Base-by-base conservation (phyloP, 2,888 invertebrate genomes). In the Tenodera sinensis region DNA sequence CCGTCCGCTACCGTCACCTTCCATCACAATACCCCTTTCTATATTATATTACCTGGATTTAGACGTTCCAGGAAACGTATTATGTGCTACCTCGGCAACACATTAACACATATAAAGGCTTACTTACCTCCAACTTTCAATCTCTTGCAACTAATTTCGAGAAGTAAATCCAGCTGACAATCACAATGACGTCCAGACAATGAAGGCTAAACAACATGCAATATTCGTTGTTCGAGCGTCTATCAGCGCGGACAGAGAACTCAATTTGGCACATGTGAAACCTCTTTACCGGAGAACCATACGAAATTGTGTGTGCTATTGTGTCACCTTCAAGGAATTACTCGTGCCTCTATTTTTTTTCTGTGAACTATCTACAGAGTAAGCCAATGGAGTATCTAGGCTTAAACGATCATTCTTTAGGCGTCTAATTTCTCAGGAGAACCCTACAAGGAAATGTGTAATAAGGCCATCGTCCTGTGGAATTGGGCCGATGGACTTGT, bases 31-130 rank as follows among this genome's bases (percentile, higher is more conserved):
- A 30, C 87, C 28, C 83, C 83, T 27, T 83, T 87, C 83, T 83
- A 87, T 82, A 87, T 47, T 54, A 83, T 34, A 87, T 82, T 87
- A 83, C 82, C 30, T 83, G 82, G 83, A 82, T 87, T 87, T 28
- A 87, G 87, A 82, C 42, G 82, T 87, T 87, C 87, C 42, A 87
- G 82, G 87, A 87, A 87, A 87, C 34, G 30, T 28, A 87, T 86
- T 86, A 86, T 86, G 81, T 81, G n/a, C 20, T 28, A 34, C 25
- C 82, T 71, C 34, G 42, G 28, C 87, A 87, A 25, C 82, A 83
- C 28, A 82, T 87, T 87, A 87, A 30, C 87, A 25, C 14, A 20
- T 14, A 87, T 83, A 87, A 82, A 87, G 30, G 87, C 28, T 15
- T 34, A 25, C 34, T 87, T 87, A 83, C 87, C 83, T 87, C 30